These are phyloP conservation scores for Drosophila arawakana DNA, from an alignment of 1,140 invertebrate species.

Conservation along the genomic window DNA sequence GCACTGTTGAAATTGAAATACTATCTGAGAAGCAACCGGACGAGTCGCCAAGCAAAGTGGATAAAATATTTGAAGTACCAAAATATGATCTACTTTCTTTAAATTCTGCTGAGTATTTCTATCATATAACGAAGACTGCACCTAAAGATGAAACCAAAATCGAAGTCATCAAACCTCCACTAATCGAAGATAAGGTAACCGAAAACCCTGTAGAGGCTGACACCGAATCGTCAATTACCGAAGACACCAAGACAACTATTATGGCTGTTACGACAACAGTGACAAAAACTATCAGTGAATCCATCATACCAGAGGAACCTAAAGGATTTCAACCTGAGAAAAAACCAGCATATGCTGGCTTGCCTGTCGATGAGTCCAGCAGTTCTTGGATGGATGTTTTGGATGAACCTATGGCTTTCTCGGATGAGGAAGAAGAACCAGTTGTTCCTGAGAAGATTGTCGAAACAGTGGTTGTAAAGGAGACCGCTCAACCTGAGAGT, in stretches of 20 bases:
- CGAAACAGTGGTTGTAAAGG: not conserved
- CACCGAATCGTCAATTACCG: not conserved
- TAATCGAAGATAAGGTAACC: not conserved
- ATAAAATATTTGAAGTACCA: constrained; percentile 59
- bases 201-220: no score
- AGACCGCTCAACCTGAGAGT: not conserved
- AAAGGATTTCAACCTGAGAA: not conserved
- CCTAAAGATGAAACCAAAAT: not conserved
- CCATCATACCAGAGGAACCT: constrained; percentile 20
- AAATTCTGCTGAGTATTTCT: constrained; percentile 42
- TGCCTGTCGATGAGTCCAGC: constrained; percentile 84
- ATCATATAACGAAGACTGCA: constrained; percentile 8
- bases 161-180: not conserved
- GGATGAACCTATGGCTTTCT: constrained; percentile 38
- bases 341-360: constrained; percentile 73
- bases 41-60: not conserved
- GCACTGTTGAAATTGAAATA: not conserved
- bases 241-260: not conserved
- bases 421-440: constrained; percentile 20
- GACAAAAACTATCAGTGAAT: constrained; percentile 18
- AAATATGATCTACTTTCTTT: constrained; percentile 55
- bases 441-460: constrained; percentile 1
- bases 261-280: constrained; percentile 15
- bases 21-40: not conserved
- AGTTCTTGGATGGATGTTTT: constrained; percentile 62